phyloP scores from a whole-genome alignment of 2,113 vertebrate species.

The Apteryx owenii region DNA sequence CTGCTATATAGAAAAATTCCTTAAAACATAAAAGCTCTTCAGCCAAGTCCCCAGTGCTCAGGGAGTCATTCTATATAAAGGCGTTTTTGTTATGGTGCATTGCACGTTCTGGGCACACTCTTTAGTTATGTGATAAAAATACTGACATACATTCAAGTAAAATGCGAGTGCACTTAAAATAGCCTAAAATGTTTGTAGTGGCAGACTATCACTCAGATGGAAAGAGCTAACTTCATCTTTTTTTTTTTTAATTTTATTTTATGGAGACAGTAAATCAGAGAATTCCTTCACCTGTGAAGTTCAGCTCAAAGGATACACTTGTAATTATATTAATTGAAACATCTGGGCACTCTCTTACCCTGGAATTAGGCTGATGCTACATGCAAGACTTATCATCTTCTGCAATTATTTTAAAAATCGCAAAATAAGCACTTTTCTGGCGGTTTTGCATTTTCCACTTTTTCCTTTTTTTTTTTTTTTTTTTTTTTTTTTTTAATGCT shows the following conservation, averaged over 20 bases:
- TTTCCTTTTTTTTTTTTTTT: not conserved
- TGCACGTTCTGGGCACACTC: not conserved
- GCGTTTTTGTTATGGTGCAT: not conserved
- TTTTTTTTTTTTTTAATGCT: not conserved
- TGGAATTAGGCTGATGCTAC: not conserved
- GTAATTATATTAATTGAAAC: not conserved
- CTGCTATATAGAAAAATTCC: not conserved
- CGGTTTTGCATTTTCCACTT: not conserved
- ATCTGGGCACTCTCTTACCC: not conserved
- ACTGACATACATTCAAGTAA: not conserved
- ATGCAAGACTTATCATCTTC: not conserved
- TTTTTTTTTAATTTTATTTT: not conserved
- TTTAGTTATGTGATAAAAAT: not conserved
- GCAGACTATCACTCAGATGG: not conserved
- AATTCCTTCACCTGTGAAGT: not conserved
- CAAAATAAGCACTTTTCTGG: not conserved
- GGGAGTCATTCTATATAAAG: not conserved
- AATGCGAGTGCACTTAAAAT: not conserved
- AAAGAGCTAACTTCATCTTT: not conserved
- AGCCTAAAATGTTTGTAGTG: not conserved
- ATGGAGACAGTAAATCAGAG: not conserved
- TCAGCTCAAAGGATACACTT: not conserved
- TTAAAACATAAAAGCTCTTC: constrained; percentile 23
- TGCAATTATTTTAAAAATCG: not conserved
- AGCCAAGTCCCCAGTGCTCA: not conserved